Base-by-base conservation (phyloP, 2,888 invertebrate genomes). In the Oligia strigilis region DNA sequence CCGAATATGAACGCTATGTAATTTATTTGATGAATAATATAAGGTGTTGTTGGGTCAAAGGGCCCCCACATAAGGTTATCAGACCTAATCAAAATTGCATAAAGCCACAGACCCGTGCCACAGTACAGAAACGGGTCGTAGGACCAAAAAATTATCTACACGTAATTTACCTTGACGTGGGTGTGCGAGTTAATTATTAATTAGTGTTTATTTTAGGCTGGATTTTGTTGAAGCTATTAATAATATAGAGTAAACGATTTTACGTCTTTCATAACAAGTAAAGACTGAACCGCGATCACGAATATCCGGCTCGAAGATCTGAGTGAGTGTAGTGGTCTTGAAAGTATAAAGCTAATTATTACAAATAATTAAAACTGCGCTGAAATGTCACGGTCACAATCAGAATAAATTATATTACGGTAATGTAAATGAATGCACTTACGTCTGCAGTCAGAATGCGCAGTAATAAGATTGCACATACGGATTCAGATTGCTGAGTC, bases 51-150 rank as follows among this genome's bases (percentile, higher is more conserved):
- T 70, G 67, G 75, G 73, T 62, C 66, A 87, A 78, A 87, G 71
- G 75, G 78, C 46, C 43, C 46, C 46, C 49, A 83, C 64, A 23
- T 73, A 52, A 79, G 79, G 80, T 88, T 81, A 76, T 79, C 67
- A 76, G 70, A 62, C 70, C 72, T 80, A 74, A 89, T 89, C 58
- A 88, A 89, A 89, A 80, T 82, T 89, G 75, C 83, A 88, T 75
- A 81, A 77, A 77, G 80, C 69, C 74, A n/a, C 80, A 55, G n/a
- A 17, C 62, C 52, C 60, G 46, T 29, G 46, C 72, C 64, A 46
- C 66, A 43, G 43, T 43, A 43, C 14, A 75, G 70, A 72, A 72
- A 40, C 75, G 75, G 69, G 36, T 75, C 46, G 58, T 19, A 77
- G 65, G 66, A 69, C 70, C 80, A 74, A 74, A 87, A 88, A 82